Evolutionary conservation across 2,797 vertebrate species (phyloP).

Genomic region (Gymnodraco acuticeps): DNA sequence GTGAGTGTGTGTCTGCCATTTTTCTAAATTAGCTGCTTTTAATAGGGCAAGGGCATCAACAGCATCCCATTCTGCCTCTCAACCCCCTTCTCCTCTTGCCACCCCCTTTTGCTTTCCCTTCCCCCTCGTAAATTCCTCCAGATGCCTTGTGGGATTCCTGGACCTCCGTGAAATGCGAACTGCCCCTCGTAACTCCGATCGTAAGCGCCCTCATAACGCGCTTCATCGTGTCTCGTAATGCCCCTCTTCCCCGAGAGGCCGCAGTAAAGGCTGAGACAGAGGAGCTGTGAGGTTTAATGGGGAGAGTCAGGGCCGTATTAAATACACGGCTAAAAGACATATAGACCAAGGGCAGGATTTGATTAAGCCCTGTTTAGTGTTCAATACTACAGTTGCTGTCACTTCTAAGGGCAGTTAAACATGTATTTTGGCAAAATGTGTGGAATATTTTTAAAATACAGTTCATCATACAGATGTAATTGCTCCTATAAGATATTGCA

Average conservation of each 20-base stretch:
- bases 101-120: conserved; percentile 51
- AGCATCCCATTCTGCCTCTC: conserved; percentile 62
- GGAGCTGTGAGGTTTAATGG: conserved; percentile 76
- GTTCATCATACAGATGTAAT: background rate
- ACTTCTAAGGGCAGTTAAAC: conserved; percentile 37
- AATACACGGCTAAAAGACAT: conserved; percentile 73
- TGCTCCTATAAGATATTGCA: conserved; percentile 10
- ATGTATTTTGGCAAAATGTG: conserved; percentile 37
- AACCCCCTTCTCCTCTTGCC: conserved; percentile 14
- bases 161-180: conserved; percentile 86
- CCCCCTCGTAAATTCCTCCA: conserved; percentile 83
- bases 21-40: conserved; percentile 77
- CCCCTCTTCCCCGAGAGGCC: conserved; percentile 73
- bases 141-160: conserved; percentile 84
- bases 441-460: conserved; percentile 24
- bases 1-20: conserved; percentile 30
- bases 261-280: conserved; percentile 78
- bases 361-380: conserved; percentile 74
- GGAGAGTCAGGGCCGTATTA: conserved; percentile 73
- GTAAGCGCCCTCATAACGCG: conserved; percentile 81
- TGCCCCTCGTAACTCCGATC: conserved; percentile 80
- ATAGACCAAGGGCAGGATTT: conserved; percentile 75
- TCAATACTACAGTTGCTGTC: conserved; percentile 44
- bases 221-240: conserved; percentile 79
- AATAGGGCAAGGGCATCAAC: conserved; percentile 63